These are phyloP conservation scores for Lepidurus packardi DNA, from an alignment of 1,140 invertebrate genomes.

Conservation along the genomic window DNA sequence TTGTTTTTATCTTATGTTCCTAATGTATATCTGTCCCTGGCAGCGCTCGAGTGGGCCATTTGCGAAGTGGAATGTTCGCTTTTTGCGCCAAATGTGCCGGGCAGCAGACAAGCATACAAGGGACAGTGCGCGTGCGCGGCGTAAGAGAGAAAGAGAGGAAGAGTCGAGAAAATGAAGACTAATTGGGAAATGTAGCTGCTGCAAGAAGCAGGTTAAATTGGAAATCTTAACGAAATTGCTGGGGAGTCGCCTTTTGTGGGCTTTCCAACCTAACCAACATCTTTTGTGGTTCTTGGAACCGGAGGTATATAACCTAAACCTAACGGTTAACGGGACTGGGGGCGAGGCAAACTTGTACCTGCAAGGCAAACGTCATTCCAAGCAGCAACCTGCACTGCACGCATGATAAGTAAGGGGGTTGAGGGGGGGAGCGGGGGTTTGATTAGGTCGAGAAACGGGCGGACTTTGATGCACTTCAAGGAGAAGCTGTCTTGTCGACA, in stretches of 20 bases:
- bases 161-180: too few species aligned
- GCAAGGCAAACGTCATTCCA: not conserved
- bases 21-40: too few species aligned
- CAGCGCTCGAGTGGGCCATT: too few species aligned
- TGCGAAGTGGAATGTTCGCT: too few species aligned
- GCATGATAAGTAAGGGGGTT: not conserved
- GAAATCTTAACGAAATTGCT: not conserved
- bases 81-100: too few species aligned
- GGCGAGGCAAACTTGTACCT: not conserved
- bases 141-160: too few species aligned
- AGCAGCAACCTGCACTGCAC: not conserved
- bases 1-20: not conserved
- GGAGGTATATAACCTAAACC: not conserved
- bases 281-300: not conserved
- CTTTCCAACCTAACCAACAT: not conserved
- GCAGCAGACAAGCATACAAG: too few species aligned
- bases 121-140: too few species aligned
- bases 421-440: not conserved
- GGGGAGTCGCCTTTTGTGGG: not conserved
- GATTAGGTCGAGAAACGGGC: too few species aligned
- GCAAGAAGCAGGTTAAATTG: not conserved
- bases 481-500: too few species aligned
- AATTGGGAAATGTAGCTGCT: too few species aligned
- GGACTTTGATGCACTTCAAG: too few species aligned
- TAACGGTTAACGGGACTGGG: constrained; percentile 6